Evolutionary conservation across 2,888 invertebrate species (phyloP).

Genomic region (Ectemnius cavifrons): DNA sequence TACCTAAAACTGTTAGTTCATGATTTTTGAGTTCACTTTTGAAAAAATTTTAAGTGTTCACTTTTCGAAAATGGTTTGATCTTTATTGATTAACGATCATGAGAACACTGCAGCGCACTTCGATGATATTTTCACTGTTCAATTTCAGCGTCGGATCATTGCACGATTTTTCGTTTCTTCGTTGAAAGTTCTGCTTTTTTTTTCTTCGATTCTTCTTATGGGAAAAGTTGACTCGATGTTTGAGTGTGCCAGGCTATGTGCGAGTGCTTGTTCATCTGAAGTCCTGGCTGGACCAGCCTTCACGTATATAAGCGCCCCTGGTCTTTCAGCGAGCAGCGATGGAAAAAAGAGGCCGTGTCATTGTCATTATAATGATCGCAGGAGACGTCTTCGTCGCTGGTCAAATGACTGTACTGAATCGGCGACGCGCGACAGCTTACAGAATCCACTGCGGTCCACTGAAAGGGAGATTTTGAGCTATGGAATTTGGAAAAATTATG

Average conservation of each 20-base stretch:
- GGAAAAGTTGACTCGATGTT: too few relatives aligned
- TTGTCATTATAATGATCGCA: conserved; percentile 48
- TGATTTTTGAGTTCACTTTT: too few relatives aligned
- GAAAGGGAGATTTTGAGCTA: neutral
- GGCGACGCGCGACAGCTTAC: neutral
- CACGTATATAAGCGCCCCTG: neutral
- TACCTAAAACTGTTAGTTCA: too few relatives aligned
- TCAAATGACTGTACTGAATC: conserved; percentile 14
- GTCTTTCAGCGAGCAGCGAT: neutral
- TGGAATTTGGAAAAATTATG: conserved; percentile 1
- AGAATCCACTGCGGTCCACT: neutral
- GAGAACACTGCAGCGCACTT: too few relatives aligned
- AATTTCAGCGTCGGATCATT: too few relatives aligned
- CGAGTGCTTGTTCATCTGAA: neutral
- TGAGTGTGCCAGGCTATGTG: neutral
- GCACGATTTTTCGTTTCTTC: too few relatives aligned
- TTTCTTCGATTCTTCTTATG: too few relatives aligned
- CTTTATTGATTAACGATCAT: too few relatives aligned
- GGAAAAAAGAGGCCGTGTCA: conserved; percentile 9
- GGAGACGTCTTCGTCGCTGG: neutral
- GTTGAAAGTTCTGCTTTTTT: too few relatives aligned
- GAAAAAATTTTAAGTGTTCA: too few relatives aligned
- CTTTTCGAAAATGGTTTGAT: too few relatives aligned
- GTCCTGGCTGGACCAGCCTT: conserved; percentile 1
- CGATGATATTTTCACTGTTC: too few relatives aligned